Base-by-base conservation (phyloP, 2,797 vertebrate species). In the Percopsis omiscomaycus region DNA sequence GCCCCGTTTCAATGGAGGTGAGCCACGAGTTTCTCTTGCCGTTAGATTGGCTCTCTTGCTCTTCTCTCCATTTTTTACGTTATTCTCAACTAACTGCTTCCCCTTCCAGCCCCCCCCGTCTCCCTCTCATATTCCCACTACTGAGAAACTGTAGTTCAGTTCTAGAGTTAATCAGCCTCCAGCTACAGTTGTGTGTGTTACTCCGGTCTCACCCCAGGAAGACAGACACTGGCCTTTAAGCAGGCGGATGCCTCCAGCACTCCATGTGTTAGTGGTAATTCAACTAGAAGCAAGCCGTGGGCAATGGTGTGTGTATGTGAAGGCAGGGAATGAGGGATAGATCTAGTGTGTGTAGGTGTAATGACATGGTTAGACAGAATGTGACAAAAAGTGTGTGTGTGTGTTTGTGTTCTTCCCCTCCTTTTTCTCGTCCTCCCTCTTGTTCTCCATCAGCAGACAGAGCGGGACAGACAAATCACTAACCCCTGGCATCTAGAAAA, bases 1-100 rank as follows among this genome's bases (percentile, higher is more conserved):
- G 68, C 84, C 87, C 5, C 84, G 68, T 56, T 71, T 84, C 53
- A 88, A 91, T 68, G 83, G 83, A 90, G 92, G 93, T 93, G 79
- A 90, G 84, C 12, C 59, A 44, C 14, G 6, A 42, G 30, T 51
- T 42, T 58, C 30, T 3, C 16, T 63, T n/a, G 2, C 14, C 32
- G 5, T 5, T 22, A 12, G 8, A 6, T 51, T 37, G 32, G 51
- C 48, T 60, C 58, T 32, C 52, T 29, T 42, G 47, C n/a, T 51
- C 29, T 42, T 27, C 32, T 60, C 28, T 29, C 10, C 14, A 14
- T 13, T 22, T 30, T 9, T 30, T 3, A 49, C 4, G 4, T n/a
- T 49, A 28, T 14, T 29, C 54, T 55, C 9, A 4, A 5, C 46
- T 61, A 5, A n/a, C 45, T 49, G 53, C 49, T 9, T 53, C 16